phyloP scores from a whole-genome alignment of 2,113 vertebrate genomes.

The Actenoides lindsayi region DNA sequence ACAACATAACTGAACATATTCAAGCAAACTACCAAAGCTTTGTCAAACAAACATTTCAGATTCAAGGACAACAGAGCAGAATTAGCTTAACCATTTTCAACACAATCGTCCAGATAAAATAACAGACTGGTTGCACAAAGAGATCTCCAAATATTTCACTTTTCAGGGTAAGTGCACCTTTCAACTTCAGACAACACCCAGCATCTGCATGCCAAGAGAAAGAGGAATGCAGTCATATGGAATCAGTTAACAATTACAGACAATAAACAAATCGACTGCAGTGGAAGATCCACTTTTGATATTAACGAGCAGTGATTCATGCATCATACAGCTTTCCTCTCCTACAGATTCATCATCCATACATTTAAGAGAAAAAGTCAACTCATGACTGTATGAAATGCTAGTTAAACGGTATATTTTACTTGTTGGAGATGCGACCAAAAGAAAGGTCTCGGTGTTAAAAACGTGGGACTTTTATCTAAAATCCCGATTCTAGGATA shows the following conservation, averaged over 20 bases:
- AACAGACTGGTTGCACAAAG: neutral
- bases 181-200: neutral
- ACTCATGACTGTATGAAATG: neutral
- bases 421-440: neutral
- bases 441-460: neutral
- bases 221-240: neutral
- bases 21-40: neutral
- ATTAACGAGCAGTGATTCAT: neutral
- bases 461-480: neutral
- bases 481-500: neutral
- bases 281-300: neutral
- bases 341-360: neutral
- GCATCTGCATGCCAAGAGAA: neutral
- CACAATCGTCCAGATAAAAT: neutral
- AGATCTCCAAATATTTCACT: neutral
- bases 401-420: neutral
- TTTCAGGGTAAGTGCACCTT: neutral
- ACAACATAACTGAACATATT: neutral
- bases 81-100: neutral
- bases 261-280: neutral
- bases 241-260: slow-evolving; percentile 4
- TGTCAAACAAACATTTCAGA: neutral
- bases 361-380: neutral
- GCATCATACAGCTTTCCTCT: neutral
- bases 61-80: neutral